These are phyloP conservation scores for Xestia sexstrigata DNA, from an alignment of 2,888 invertebrate species.

Conservation along the genomic window DNA sequence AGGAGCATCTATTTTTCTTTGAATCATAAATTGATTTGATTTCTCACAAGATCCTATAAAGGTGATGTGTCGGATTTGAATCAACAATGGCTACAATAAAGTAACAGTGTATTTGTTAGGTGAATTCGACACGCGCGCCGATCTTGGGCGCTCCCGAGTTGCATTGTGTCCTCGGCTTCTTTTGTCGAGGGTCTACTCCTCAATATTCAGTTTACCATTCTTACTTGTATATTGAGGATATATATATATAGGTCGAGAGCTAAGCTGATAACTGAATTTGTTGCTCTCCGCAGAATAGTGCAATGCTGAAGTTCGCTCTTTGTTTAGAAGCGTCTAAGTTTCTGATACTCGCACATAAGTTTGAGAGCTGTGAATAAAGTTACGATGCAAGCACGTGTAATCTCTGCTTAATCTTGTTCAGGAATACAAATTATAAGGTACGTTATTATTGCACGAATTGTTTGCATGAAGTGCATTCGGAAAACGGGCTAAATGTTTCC, in stretches of 20 bases:
- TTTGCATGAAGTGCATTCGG: neutral
- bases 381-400: constrained; percentile 48
- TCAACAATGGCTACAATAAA: constrained; percentile 52
- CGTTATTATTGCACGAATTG: neutral
- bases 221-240: constrained; percentile 47
- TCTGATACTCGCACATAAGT: constrained; percentile 42
- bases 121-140: constrained; percentile 59
- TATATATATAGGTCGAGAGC: constrained; percentile 39
- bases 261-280: constrained; percentile 53
- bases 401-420: constrained; percentile 34
- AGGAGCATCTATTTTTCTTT: neutral
- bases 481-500: neutral
- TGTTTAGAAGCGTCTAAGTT: constrained; percentile 46
- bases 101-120: constrained; percentile 53
- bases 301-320: constrained; percentile 41
- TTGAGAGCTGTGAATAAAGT: constrained; percentile 36
- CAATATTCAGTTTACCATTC: constrained; percentile 54
- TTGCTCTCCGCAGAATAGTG: constrained; percentile 32
- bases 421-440: constrained; percentile 19
- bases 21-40: constrained; percentile 24
- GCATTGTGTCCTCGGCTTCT: constrained; percentile 57
- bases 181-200: constrained; percentile 55
- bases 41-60: constrained; percentile 27
- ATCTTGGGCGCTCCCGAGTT: constrained; percentile 39
- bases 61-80: constrained; percentile 40